Conservation (phyloP, 2,888 invertebrate genomes). For the Scaptomyza parva region DNA sequence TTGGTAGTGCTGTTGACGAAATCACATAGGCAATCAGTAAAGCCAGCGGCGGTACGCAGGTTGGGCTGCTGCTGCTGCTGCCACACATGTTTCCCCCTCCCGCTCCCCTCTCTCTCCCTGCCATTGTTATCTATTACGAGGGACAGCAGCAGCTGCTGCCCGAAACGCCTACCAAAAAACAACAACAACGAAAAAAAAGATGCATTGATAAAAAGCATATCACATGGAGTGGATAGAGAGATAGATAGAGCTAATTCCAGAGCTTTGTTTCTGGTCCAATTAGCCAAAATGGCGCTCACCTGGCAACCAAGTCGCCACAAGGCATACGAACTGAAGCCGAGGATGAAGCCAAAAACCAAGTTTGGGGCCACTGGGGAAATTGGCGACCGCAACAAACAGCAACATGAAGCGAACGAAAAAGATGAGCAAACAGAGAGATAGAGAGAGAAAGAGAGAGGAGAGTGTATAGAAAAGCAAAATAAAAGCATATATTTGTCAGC, state of each 20-base stretch:
- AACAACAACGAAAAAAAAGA: slow-evolving; percentile 19
- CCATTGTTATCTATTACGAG: not conserved
- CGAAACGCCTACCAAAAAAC: slow-evolving; percentile 41
- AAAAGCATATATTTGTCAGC: slow-evolving; percentile 79
- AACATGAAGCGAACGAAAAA: slow-evolving; percentile 28
- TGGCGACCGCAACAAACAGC: slow-evolving; percentile 36
- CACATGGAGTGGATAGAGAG: not conserved
- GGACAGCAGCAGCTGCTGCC: slow-evolving; percentile 19
- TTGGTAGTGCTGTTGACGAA: slow-evolving; percentile 31
- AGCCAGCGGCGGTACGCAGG: slow-evolving; percentile 37
- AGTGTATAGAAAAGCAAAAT: slow-evolving; percentile 36
- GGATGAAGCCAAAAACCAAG: not conserved
- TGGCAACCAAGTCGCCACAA: slow-evolving; percentile 39
- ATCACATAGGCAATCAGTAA: slow-evolving; percentile 42
- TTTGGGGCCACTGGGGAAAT: not conserved
- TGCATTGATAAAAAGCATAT: slow-evolving; percentile 31
- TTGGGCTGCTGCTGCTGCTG: slow-evolving; percentile 22
- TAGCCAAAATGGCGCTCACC: slow-evolving; percentile 48
- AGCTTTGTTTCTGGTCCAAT: slow-evolving; percentile 41
- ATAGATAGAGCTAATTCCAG: slow-evolving; percentile 15
- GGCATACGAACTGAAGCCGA: slow-evolving; percentile 12
- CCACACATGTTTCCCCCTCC: slow-evolving; percentile 28
- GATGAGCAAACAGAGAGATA: slow-evolving; percentile 23
- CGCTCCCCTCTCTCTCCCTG: not conserved
- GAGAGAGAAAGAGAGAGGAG: slow-evolving; percentile 3